Conservation (phyloP, 2,113 vertebrate genomes). For the Carollia perspicillata region DNA sequence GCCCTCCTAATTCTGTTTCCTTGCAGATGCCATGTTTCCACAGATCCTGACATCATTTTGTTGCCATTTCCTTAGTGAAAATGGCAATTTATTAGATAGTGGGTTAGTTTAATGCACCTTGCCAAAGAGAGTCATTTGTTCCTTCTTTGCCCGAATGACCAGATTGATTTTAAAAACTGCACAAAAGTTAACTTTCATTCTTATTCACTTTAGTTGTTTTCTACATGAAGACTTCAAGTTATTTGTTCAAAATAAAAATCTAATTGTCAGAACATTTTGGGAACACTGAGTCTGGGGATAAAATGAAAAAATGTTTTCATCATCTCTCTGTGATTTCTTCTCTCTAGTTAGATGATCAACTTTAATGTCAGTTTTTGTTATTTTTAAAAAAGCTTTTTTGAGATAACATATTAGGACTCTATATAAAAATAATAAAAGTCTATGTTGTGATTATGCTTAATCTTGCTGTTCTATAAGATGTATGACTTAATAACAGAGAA, state of each 20-base stretch:
- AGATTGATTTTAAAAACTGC: slow-evolving; percentile 45
- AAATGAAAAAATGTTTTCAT: slow-evolving; percentile 51
- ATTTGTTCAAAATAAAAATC: slow-evolving; percentile 63
- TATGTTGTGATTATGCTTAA: neutral
- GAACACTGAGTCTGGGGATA: slow-evolving; percentile 17
- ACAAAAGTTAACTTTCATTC: slow-evolving; percentile 37
- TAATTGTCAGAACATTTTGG: slow-evolving; percentile 22
- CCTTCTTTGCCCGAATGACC: neutral
- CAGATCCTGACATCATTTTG: neutral
- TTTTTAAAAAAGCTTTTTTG: neutral
- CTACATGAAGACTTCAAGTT: neutral
- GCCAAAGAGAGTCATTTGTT: slow-evolving; percentile 37
- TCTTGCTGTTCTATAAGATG: slow-evolving; percentile 31
- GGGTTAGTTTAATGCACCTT: neutral
- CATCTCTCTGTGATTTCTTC: slow-evolving; percentile 47
- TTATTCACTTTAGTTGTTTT: slow-evolving; percentile 25
- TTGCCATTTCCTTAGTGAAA: slow-evolving; percentile 6
- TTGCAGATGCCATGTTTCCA: neutral
- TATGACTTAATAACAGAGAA: neutral
- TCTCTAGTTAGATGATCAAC: slow-evolving; percentile 17
- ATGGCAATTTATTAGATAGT: neutral
- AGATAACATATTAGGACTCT: neutral
- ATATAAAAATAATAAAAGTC: neutral
- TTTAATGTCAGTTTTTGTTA: neutral
- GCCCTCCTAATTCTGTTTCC: neutral